Percentiles rank a stretch among this genome's conserved stretches.
phyloP scores from a whole-genome alignment of 2,113 vertebrate genomes.

The Ibidorhyncha struthersii region DNA sequence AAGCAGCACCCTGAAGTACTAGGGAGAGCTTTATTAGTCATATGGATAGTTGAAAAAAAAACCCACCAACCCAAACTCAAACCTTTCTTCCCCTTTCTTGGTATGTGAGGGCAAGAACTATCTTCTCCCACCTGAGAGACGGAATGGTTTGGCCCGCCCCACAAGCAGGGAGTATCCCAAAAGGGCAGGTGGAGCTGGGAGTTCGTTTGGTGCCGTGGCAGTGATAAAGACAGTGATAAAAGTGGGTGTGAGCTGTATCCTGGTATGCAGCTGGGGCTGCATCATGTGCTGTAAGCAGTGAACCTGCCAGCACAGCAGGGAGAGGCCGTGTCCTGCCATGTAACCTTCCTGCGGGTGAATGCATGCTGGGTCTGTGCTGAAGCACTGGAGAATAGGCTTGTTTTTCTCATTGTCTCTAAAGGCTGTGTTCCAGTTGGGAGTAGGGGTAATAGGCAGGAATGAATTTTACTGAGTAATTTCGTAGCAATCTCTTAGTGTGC shows the following conservation, averaged over 20 bases:
- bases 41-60: neutral
- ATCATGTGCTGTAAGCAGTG: fast-evolving
- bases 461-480: neutral
- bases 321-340: neutral
- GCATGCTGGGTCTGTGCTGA: neutral
- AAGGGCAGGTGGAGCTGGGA: neutral
- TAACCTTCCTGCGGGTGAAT: neutral
- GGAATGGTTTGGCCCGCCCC: neutral
- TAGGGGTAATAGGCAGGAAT: neutral
- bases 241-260: neutral
- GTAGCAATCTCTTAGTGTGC: neutral
- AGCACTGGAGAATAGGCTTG: fast-evolving
- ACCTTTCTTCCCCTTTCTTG: neutral
- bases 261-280: neutral
- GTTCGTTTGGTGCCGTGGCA: fast-evolving
- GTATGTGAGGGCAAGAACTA: neutral
- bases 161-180: neutral
- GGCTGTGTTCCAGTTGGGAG: neutral
- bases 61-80: neutral
- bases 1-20: neutral
- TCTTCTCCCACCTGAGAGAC: neutral
- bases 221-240: neutral
- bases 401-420: neutral
- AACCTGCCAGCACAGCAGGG: neutral
- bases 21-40: neutral